Conservation (phyloP, 2,797 vertebrate genomes). For the Sebastes hubbsi region DNA sequence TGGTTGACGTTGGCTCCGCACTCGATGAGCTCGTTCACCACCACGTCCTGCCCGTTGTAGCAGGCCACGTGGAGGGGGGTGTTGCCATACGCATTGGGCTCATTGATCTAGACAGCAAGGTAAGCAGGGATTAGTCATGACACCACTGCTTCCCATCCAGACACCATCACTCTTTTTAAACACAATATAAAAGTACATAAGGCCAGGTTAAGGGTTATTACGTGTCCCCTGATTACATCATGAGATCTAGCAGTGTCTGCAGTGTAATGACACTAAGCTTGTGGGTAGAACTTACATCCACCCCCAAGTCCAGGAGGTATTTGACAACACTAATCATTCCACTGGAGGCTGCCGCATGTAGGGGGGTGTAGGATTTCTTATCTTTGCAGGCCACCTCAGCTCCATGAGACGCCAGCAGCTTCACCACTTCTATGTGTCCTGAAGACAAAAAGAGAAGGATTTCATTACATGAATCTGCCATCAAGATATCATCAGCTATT, state of each 20-base stretch:
- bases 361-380: slow-evolving; percentile 96
- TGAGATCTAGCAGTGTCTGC: not conserved
- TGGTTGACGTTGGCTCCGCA: slow-evolving; percentile 96
- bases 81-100: slow-evolving; percentile 96
- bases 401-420: slow-evolving; percentile 92
- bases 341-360: slow-evolving; percentile 96
- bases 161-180: not conserved
- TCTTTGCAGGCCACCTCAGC: slow-evolving; percentile 98
- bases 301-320: slow-evolving; percentile 95
- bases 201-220: not conserved
- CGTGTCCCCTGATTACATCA: not conserved
- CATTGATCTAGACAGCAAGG: slow-evolving; percentile 88
- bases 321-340: slow-evolving; percentile 98
- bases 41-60: slow-evolving; percentile 98
- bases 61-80: slow-evolving; percentile 96
- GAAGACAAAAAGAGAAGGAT: slow-evolving; percentile 2
- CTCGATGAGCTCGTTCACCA: slow-evolving; percentile 97
- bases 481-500: not conserved
- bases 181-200: not conserved
- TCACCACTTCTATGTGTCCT: slow-evolving; percentile 98
- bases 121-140: not conserved
- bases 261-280: not conserved
- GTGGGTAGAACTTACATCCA: slow-evolving; percentile 88
- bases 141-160: not conserved
- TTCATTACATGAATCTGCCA: not conserved